Evolutionary conservation across 2,888 invertebrate species (phyloP), one percentile per base, ranked within the genome.

Genomic region (Macrosoma leucophasiata): DNA sequence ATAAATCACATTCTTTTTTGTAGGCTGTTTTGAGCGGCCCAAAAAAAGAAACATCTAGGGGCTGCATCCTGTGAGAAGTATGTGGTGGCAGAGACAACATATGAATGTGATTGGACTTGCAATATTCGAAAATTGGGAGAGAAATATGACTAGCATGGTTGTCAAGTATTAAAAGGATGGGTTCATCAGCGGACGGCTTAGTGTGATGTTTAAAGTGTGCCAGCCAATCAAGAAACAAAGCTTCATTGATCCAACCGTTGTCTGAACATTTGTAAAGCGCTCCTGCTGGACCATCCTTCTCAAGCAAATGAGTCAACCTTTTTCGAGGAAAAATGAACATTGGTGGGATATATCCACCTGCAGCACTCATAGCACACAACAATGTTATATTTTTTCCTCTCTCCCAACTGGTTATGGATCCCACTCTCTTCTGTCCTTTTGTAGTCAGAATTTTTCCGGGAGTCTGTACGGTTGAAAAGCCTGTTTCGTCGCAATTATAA

Each of bases 301-400:
- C 47, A 28, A 64, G 41, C 13, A 38, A 38, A 22, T 48, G 46
- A 4, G 39, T 47, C 55, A 60, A 56, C 41, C 55, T 48, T 36
- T 58, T 33, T 10, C 45, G 28, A 2, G 43, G 32, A 29, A 34
- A 48, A 34, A 50, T 37, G 22, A 46, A 39, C 36, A 46, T 38
- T 3, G 46, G 46, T 1, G 46, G 47, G 18, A 41, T 35, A 43
- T 47, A 75, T 5, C n/a, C 36, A 30, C 5, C 75, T 65, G 22
- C 65, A 51, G 43, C 64, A 49, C 55, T 76, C 57, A 74, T 63
- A 11, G 65, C 53, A 54, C 66, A 74, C 28, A 73, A 26, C 9
- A 52, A 48, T 29, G 36, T 46, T 26, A 39, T 37, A 23, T 50
- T 55, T 30, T 41, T 50, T 36, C 50, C 55, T 50, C 58, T 46